Percentiles rank a stretch among this genome's conserved stretches.
phyloP scores from a whole-genome alignment of 2,113 vertebrate genomes.

The Colistium nudipinnis region DNA sequence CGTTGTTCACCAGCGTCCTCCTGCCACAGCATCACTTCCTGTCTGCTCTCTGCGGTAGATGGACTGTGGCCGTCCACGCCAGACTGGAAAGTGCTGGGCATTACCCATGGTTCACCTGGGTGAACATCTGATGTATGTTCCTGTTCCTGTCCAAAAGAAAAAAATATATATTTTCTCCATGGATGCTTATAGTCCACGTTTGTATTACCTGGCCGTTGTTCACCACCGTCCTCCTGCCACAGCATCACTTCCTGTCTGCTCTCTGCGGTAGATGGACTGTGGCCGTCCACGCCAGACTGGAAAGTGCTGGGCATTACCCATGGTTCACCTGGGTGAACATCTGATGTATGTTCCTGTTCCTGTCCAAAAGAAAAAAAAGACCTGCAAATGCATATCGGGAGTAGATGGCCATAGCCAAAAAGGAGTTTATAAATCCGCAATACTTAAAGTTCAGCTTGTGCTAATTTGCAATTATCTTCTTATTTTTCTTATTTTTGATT shows the following conservation, averaged over 20 bases:
- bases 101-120: slow-evolving; percentile 46
- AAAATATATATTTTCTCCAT: too few species aligned
- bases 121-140: slow-evolving; percentile 35
- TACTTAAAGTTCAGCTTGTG: too few species aligned
- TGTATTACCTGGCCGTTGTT: slow-evolving; percentile 10
- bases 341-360: slow-evolving; percentile 5
- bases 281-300: slow-evolving; percentile 23
- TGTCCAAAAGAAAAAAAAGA: too few species aligned
- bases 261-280: slow-evolving; percentile 27
- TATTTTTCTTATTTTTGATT: too few species aligned
- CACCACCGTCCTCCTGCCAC: slow-evolving; percentile 13
- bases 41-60: slow-evolving; percentile 33
- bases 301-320: slow-evolving; percentile 42
- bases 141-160: too few species aligned
- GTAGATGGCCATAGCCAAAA: too few species aligned
- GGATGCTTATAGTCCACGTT: too few species aligned
- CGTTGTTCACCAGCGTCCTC: not conserved
- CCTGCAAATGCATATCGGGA: too few species aligned
- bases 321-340: slow-evolving; percentile 43
- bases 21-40: slow-evolving; percentile 16
- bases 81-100: slow-evolving; percentile 35
- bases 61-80: slow-evolving; percentile 8
- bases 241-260: slow-evolving; percentile 23
- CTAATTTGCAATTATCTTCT: too few species aligned
- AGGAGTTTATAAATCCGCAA: too few species aligned